Conservation (phyloP, 2,888 invertebrate genomes). For the Junonia oenone region DNA sequence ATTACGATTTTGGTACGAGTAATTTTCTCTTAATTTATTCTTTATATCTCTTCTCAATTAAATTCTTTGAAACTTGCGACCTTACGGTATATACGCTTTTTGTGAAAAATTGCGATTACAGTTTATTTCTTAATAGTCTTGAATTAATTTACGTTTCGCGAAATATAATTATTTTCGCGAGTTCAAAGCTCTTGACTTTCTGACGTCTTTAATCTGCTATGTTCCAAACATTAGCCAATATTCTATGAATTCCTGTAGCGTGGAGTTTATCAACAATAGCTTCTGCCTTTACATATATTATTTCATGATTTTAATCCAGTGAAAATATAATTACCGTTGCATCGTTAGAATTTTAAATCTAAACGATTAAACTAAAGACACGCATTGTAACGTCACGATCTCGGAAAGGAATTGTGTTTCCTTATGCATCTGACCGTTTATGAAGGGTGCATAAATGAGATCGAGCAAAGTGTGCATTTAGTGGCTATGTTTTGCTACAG, state of each 20-base stretch:
- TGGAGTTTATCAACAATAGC: background rate
- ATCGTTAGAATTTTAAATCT: background rate
- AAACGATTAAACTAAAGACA: background rate
- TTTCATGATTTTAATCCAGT: background rate
- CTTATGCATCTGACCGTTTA: conserved; percentile 63
- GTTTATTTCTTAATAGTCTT: conserved; percentile 12
- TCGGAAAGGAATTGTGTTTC: conserved; percentile 34
- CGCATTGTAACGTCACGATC: conserved; percentile 5
- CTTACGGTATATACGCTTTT: conserved; percentile 20
- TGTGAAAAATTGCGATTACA: conserved; percentile 9
- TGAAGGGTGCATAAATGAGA: conserved; percentile 76
- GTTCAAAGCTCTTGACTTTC: conserved; percentile 23
- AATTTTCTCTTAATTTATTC: conserved; percentile 26
- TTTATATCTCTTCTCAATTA: conserved; percentile 23
- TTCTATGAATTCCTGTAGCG: background rate
- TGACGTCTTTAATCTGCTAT: conserved; percentile 8
- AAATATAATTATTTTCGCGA: conserved; percentile 17
- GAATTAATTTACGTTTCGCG: conserved; percentile 20
- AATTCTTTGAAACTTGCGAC: conserved; percentile 24
- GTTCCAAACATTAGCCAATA: background rate
- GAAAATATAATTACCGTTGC: background rate
- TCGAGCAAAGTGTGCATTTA: conserved; percentile 44
- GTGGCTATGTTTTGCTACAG: conserved; percentile 53
- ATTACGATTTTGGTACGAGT: conserved; percentile 20
- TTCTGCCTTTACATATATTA: background rate